Evolutionary conservation across 2,113 vertebrate species (phyloP), one percentile per base, ranked within the genome.

Genomic region (Grantiella picta): DNA sequence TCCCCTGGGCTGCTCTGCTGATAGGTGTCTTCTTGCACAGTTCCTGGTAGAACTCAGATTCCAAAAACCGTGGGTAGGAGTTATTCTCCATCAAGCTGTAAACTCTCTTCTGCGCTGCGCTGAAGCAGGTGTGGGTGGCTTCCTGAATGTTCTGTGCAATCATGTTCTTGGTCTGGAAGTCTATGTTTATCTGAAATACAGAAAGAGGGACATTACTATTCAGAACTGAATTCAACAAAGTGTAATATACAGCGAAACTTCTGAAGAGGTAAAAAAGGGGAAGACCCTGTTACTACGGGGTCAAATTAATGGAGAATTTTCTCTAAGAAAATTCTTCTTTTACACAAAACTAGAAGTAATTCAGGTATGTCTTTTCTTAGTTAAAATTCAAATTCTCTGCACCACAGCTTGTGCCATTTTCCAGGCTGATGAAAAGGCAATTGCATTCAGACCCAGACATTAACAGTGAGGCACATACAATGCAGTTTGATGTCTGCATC

Each of bases 1-100:
- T 98, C 3, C 83, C 89, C 53, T 97, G 98, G 76, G 96, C 85
- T 44, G 95, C 92, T 15, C 91, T 85, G 75, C 92, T 89, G 45
- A 97, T 76, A 31, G 97, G 96, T 0, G 97, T 73, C 84, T 97
- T 97, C 95, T 97, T 98, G 93, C 98, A 98, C 84, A 98, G 91
- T 29, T 98, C 98, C 91, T 98, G 97, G 82, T 98, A 98, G 95
- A 98, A 98, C 31, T 98, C 77, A 0, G 99, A 99, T 54, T 98
- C 98, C 94, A 99, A 97, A 96, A 99, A 99, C 4, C 99, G 97
- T 2, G 99, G 99, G 69, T 99, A 99, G 31, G 99, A 98, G 88
- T 99, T 99, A 86, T 99, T 99, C 68, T 99, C 99, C 99, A 99
- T 99, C 70, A 99, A 78, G 73, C 95, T 98, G 96, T 99, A 99